Evolutionary conservation across 2,797 vertebrate genomes (phyloP), one percentile per base, ranked within the genome.

Genomic region (Tinamus major): DNA sequence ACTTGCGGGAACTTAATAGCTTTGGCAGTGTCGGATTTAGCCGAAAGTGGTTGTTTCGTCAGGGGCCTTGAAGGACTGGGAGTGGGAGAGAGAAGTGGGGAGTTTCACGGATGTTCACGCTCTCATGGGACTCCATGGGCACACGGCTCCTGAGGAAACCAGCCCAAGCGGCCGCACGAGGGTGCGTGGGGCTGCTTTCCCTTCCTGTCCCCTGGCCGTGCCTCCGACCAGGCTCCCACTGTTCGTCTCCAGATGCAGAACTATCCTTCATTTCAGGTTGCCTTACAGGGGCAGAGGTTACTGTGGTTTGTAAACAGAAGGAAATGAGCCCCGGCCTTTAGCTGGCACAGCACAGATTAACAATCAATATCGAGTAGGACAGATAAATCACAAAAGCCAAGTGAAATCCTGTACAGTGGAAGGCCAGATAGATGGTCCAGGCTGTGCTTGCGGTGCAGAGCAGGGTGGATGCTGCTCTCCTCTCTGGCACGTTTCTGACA

Each of bases 291-390:
- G 35, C 79, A 80, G 82, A 87, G 61, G 89, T 89, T 86, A 48
- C 46, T 55, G 70, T 74, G 74, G 65, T 91, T 89, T 93, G 75
- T 87, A 91, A 89, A 77, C 64, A 80, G 75, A 77, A 87, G 61
- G 89, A 91, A 93, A 87, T 69, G 79, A 93, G 85, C 75, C 75
- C 46, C 77, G 75, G 51, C 75, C 85, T 91, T 95, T 44, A 84
- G 79, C 79, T 87, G 75, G 70, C 75, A 68, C 74, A 84, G 79
- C 65, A 31, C 69, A 80, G 49, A 69, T 78, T 77, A 80, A 78
- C 79, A 78, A 74, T 87, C 90, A 78, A 35, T 92, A 78, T 78
- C 56, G 49, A 35, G 24, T 75, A 91, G 70, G 51, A 69, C 51
- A 61, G 44, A 84, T 77, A 78, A 84, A 77, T 91, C 70, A 87